These are phyloP conservation scores for Cynopterus brachyotis DNA, from an alignment of 2,113 vertebrate genomes.

Conservation along the genomic window DNA sequence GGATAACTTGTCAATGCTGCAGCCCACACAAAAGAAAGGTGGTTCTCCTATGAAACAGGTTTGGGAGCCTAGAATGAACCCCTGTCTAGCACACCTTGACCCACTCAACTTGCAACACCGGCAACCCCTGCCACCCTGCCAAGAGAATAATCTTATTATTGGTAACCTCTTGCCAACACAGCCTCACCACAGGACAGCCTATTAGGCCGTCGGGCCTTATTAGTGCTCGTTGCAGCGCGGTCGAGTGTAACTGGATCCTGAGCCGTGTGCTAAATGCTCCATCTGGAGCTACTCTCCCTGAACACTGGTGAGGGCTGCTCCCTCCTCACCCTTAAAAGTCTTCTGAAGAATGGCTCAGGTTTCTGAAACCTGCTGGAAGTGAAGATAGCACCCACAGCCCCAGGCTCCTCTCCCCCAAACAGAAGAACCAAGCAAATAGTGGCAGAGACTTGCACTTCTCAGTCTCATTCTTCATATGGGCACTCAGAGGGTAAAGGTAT, in stretches of 20 bases:
- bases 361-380: conserved; percentile 27
- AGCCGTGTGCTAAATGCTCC: conserved; percentile 70
- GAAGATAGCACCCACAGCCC: not conserved
- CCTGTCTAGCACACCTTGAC: not conserved
- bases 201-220: conserved; percentile 54
- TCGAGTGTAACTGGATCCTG: conserved; percentile 76
- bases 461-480: not conserved
- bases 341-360: conserved; percentile 49
- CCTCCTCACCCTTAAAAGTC: conserved; percentile 59
- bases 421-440: not conserved
- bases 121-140: not conserved
- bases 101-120: not conserved
- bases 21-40: not conserved
- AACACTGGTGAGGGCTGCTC: conserved; percentile 65
- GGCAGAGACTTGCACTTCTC: not conserved
- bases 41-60: not conserved
- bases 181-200: conserved; percentile 52
- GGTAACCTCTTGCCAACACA: conserved; percentile 41
- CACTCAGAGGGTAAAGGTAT: not conserved
- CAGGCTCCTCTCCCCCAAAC: not conserved
- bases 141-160: conserved; percentile 32
- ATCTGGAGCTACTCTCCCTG: conserved; percentile 76
- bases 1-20: not conserved
- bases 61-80: not conserved
- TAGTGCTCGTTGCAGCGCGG: conserved; percentile 9